Percentiles rank a stretch among this genome's conserved stretches.
phyloP scores from a whole-genome alignment of 2,113 vertebrate genomes.

The Sebastes fasciatus region DNA sequence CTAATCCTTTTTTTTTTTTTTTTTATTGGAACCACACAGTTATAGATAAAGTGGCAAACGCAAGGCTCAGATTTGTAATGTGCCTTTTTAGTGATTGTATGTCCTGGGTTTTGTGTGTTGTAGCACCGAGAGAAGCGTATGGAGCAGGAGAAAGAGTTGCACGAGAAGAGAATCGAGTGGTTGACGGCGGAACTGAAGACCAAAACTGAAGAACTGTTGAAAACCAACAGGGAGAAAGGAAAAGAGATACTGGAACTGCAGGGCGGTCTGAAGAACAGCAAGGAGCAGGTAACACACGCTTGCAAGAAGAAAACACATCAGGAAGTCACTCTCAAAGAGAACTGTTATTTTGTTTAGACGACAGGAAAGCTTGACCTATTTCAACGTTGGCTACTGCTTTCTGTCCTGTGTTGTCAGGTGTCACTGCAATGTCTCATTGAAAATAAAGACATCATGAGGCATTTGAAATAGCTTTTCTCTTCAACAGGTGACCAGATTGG shows the following conservation, averaged over 20 bases:
- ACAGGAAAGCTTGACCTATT: too few species aligned
- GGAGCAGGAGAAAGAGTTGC: conserved; percentile 95
- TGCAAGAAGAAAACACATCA: background rate
- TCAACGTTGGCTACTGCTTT: too few species aligned
- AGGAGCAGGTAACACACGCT: conserved; percentile 87
- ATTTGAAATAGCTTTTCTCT: background rate
- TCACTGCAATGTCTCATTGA: background rate
- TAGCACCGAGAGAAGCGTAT: conserved; percentile 94
- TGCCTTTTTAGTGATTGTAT: background rate
- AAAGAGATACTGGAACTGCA: conserved; percentile 92
- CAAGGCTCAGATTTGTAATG: background rate
- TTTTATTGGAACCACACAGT: background rate
- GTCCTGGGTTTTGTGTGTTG: conserved; percentile 5
- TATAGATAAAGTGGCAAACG: background rate
- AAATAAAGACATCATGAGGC: background rate
- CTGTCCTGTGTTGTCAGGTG: background rate
- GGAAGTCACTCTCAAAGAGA: background rate
- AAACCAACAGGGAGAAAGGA: conserved; percentile 89
- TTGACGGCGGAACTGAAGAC: conserved; percentile 90
- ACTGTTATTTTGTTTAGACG: background rate
- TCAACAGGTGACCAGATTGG: conserved; percentile 87
- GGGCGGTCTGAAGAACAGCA: conserved; percentile 89
- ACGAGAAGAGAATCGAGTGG: conserved; percentile 92
- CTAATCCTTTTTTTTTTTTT: too few species aligned
- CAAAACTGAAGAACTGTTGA: conserved; percentile 94